These are phyloP conservation scores for Aporrectodea caliginosa DNA, from an alignment of 1,140 invertebrate species.

Conservation along the genomic window DNA sequence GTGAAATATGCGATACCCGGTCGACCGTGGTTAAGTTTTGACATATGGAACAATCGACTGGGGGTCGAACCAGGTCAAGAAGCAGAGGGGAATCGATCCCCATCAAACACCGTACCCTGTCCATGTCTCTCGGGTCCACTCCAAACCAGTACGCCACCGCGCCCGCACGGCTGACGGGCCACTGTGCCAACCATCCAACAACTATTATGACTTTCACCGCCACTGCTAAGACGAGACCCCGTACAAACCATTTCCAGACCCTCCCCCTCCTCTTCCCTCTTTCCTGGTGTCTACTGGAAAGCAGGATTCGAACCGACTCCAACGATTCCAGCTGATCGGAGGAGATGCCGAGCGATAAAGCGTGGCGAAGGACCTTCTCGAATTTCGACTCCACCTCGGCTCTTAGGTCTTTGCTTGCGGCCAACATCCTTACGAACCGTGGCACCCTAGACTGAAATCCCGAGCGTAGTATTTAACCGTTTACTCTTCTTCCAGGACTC, in stretches of 20 bases:
- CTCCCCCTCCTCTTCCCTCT: background rate
- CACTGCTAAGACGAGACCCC: background rate
- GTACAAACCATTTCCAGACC: background rate
- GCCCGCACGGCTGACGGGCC: background rate
- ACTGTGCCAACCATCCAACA: background rate
- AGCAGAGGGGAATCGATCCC: background rate
- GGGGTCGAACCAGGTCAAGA: slow-evolving; percentile 63
- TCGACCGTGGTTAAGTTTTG: slow-evolving; percentile 60
- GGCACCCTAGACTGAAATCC: too few relatives aligned
- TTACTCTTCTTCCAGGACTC: too few relatives aligned
- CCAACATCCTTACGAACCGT: too few relatives aligned
- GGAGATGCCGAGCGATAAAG: background rate
- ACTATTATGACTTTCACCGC: background rate
- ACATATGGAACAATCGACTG: slow-evolving; percentile 73
- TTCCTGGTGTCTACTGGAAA: background rate
- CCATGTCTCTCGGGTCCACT: background rate
- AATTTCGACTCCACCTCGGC: background rate
- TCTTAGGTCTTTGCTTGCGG: background rate
- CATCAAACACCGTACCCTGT: background rate
- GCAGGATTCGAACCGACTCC: background rate
- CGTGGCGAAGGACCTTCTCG: background rate
- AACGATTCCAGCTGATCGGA: background rate
- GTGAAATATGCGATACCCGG: slow-evolving; percentile 64
- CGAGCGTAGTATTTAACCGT: too few relatives aligned
- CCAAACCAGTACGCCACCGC: background rate